These are phyloP conservation scores for Gadopsis bispinosus DNA, from an alignment of 2,797 vertebrate species.

Conservation along the genomic window DNA sequence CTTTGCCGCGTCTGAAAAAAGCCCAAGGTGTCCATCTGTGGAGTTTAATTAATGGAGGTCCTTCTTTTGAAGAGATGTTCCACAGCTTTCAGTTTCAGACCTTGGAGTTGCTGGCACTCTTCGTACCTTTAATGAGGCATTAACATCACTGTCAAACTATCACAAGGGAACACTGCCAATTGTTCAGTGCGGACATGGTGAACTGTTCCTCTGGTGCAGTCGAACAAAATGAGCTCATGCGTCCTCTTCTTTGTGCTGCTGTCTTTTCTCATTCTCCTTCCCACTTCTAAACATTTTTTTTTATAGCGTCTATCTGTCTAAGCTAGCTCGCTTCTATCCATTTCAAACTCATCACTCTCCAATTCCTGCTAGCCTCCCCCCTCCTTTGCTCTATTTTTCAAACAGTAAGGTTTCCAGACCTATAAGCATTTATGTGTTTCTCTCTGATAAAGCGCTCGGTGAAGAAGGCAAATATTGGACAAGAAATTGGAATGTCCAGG, in stretches of 20 bases:
- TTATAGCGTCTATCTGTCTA: slow-evolving; percentile 28
- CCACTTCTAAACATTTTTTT: slow-evolving; percentile 12
- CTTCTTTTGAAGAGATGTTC: slow-evolving; percentile 58
- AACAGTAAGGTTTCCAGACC: slow-evolving; percentile 31
- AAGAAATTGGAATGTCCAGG: slow-evolving; percentile 67
- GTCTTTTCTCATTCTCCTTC: slow-evolving; percentile 60
- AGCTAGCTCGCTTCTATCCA: slow-evolving; percentile 29
- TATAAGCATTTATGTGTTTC: slow-evolving; percentile 54
- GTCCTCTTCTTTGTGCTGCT: slow-evolving; percentile 49
- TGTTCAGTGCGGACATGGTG: slow-evolving; percentile 57
- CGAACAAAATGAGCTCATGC: slow-evolving; percentile 60
- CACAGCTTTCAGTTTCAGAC: slow-evolving; percentile 58
- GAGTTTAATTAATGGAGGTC: slow-evolving; percentile 66
- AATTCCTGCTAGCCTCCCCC: slow-evolving; percentile 10
- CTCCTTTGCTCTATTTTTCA: slow-evolving; percentile 28
- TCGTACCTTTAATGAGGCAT: slow-evolving; percentile 77
- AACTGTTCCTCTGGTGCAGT: slow-evolving; percentile 58
- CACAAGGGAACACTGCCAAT: slow-evolving; percentile 59
- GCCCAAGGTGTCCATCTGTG: slow-evolving; percentile 68
- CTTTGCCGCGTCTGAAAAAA: slow-evolving; percentile 41
- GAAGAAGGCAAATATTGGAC: slow-evolving; percentile 58
- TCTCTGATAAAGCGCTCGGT: slow-evolving; percentile 44
- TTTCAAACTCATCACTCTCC: slow-evolving; percentile 54
- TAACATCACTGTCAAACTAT: slow-evolving; percentile 69
- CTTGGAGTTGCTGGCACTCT: slow-evolving; percentile 41